A percentile compares a stretch with the other conserved stretches of the same genome.
Evolutionary conservation across 2,113 vertebrate genomes (phyloP).

Genomic region (Rhinolophus sinicus): DNA sequence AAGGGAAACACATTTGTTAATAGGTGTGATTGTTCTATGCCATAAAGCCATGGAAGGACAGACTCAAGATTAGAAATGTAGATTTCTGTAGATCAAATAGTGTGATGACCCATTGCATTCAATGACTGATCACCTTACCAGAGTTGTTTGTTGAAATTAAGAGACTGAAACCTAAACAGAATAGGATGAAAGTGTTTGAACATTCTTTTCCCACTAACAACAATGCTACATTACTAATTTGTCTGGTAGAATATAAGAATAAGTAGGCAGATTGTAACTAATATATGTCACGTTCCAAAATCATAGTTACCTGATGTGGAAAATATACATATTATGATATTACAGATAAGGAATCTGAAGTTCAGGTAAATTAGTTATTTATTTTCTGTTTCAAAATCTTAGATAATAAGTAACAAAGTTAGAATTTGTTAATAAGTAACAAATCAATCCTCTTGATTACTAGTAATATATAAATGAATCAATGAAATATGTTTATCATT

Average conservation of each 20-base stretch:
- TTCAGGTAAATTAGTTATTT: too few species aligned
- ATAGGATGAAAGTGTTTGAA: background rate
- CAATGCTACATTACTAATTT: background rate
- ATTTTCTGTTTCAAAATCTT: too few species aligned
- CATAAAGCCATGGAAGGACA: background rate
- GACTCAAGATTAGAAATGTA: background rate
- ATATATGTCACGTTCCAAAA: background rate
- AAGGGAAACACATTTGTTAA: background rate
- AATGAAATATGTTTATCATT: background rate
- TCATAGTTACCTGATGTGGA: background rate
- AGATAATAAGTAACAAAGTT: too few species aligned
- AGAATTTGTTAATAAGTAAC: too few species aligned
- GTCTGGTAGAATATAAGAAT: background rate
- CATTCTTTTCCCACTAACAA: background rate
- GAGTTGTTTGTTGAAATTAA: too few species aligned
- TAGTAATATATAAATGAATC: background rate
- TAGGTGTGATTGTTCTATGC: too few species aligned
- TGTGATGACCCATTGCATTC: too few species aligned
- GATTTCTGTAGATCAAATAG: too few species aligned
- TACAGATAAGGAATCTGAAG: too few species aligned
- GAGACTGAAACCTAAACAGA: background rate
- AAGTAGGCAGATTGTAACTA: background rate
- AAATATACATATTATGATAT: background rate
- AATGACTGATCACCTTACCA: too few species aligned
- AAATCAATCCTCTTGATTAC: background rate